Conservation (phyloP, 2,888 invertebrate genomes). For the Allygus modestus region DNA sequence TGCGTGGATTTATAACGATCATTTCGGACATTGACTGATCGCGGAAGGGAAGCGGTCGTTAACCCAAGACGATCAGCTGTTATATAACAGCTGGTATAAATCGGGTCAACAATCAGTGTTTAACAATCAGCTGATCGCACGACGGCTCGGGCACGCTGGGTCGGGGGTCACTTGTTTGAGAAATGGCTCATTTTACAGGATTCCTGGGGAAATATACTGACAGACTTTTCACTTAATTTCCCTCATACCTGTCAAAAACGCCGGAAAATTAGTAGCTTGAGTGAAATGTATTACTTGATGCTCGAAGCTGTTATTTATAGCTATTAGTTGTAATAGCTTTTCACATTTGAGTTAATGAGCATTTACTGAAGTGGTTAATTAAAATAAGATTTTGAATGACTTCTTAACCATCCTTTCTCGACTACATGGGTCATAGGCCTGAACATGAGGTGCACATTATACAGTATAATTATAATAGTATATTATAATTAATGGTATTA, state of each 20-base stretch:
- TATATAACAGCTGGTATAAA: slow-evolving; percentile 42
- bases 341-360: too few species aligned
- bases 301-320: too few species aligned
- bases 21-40: background rate
- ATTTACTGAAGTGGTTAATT: too few species aligned
- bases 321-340: too few species aligned
- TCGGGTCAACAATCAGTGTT: slow-evolving; percentile 26
- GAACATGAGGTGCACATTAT: too few species aligned
- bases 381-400: too few species aligned
- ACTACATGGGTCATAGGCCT: too few species aligned
- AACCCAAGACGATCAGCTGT: slow-evolving; percentile 2
- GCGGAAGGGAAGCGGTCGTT: slow-evolving; percentile 19
- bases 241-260: background rate
- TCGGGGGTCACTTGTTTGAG: slow-evolving; percentile 18
- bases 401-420: too few species aligned
- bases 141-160: slow-evolving; percentile 6
- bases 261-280: too few species aligned
- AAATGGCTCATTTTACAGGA: slow-evolving; percentile 41
- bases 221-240: background rate
- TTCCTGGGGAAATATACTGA: background rate
- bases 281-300: too few species aligned
- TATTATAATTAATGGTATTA: too few species aligned
- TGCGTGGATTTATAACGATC: background rate
- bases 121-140: slow-evolving; percentile 39
- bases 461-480: too few species aligned